phyloP scores from a whole-genome alignment of 2,888 invertebrate species.

The Nymphalis urticae region DNA sequence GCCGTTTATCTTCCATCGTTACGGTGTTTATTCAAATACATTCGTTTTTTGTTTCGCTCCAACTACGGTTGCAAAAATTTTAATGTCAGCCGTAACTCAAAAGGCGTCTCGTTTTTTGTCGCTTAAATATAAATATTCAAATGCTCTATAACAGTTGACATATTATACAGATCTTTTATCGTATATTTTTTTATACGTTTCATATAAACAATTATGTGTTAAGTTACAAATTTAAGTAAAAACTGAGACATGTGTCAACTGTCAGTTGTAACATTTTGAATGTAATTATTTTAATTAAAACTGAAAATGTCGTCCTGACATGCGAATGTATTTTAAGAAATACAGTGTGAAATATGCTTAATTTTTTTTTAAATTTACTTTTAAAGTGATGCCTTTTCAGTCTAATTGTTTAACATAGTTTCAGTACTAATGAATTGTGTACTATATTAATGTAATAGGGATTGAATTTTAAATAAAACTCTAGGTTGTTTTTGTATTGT shows the following conservation, averaged over 20 bases:
- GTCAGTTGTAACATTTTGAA: not conserved
- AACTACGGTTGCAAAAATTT: slow-evolving; percentile 11
- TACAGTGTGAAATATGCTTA: not conserved
- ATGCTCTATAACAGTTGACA: slow-evolving; percentile 15
- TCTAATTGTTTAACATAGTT: not conserved
- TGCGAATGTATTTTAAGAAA: not conserved
- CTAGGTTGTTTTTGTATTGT: not conserved
- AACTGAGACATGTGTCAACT: slow-evolving; percentile 18
- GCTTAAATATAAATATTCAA: slow-evolving; percentile 9
- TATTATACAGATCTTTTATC: slow-evolving; percentile 8
- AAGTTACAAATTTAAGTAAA: slow-evolving; percentile 9
- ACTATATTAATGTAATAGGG: too few relatives aligned
- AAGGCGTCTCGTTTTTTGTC: slow-evolving; percentile 15
- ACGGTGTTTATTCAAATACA: slow-evolving; percentile 24
- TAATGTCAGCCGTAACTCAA: slow-evolving; percentile 24
- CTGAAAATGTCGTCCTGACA: slow-evolving; percentile 7
- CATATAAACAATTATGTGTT: not conserved
- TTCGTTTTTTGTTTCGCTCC: slow-evolving; percentile 18
- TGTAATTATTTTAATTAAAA: slow-evolving; percentile 13
- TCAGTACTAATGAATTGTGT: too few relatives aligned
- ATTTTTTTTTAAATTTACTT: not conserved
- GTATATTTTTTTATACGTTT: not conserved
- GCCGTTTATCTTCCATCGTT: slow-evolving; percentile 11
- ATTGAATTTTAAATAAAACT: not conserved
- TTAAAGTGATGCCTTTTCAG: not conserved